A percentile compares a stretch with the other conserved stretches of the same genome.
phyloP scores from a whole-genome alignment of 2,113 vertebrate species.

The Odocoileus hemionus region DNA sequence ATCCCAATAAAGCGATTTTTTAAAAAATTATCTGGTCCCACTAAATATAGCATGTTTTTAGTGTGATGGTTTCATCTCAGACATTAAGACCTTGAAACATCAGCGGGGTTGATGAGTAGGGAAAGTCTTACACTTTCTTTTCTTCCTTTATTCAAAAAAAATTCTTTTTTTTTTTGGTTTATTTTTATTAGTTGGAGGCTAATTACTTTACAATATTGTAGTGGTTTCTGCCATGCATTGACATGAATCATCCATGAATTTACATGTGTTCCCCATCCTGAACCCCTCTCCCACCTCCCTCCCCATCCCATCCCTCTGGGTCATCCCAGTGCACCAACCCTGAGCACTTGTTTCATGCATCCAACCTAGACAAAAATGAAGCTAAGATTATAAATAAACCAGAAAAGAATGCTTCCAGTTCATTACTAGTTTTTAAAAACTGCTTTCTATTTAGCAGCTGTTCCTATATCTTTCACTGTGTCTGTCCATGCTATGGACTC shows the following conservation, averaged over 20 bases:
- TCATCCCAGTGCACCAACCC: too few relatives aligned
- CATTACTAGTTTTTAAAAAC: neutral
- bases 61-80: neutral
- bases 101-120: neutral
- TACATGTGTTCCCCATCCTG: too few relatives aligned
- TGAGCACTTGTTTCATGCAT: too few relatives aligned
- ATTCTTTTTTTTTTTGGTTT: too few relatives aligned
- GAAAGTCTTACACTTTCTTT: neutral
- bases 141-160: neutral
- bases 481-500: neutral
- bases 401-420: neutral
- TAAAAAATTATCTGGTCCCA: neutral
- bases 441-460: constrained; percentile 27
- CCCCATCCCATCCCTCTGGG: too few relatives aligned
- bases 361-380: neutral
- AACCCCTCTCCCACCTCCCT: too few relatives aligned
- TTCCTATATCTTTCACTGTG: neutral
- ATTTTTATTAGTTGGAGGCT: too few relatives aligned
- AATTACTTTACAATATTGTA: too few relatives aligned
- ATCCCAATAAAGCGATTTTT: neutral
- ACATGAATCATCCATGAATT: too few relatives aligned
- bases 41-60: neutral
- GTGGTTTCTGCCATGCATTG: too few relatives aligned
- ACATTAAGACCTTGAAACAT: neutral
- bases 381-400: neutral